Evolutionary conservation across 2,888 invertebrate genomes (phyloP).

Genomic region (Thelaira solivaga): DNA sequence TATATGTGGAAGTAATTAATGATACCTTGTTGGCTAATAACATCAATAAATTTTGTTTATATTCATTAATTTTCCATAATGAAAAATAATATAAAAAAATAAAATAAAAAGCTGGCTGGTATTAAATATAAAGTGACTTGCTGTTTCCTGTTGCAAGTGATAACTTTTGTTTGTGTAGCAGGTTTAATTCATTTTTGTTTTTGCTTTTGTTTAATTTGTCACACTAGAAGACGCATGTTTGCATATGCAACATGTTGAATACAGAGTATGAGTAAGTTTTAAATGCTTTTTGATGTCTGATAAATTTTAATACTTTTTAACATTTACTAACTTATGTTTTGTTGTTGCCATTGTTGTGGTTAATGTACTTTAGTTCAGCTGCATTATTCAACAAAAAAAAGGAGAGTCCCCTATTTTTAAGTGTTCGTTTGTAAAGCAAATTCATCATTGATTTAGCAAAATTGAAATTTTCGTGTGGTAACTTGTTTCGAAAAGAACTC

Average conservation of each 20-base stretch:
- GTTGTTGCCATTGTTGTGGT: too few relatives aligned
- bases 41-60: slow-evolving; percentile 32
- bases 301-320: background rate
- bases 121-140: background rate
- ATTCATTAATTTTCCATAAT: slow-evolving; percentile 33
- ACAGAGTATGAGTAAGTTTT: background rate
- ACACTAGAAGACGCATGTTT: background rate
- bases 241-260: too few relatives aligned
- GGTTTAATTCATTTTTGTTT: background rate
- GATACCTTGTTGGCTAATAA: slow-evolving; percentile 20
- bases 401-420: too few relatives aligned
- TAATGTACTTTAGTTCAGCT: background rate
- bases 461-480: too few relatives aligned
- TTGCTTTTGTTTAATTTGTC: background rate
- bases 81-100: too few relatives aligned
- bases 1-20: slow-evolving; percentile 18
- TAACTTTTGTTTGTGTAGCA: background rate
- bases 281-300: background rate
- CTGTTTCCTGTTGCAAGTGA: background rate
- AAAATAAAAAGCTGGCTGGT: background rate
- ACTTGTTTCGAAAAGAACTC: too few relatives aligned
- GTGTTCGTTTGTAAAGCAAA: too few relatives aligned
- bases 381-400: background rate
- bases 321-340: background rate
- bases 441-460: too few relatives aligned